Base-by-base conservation (phyloP, 2,888 invertebrate genomes). In the Volucella bombylans region DNA sequence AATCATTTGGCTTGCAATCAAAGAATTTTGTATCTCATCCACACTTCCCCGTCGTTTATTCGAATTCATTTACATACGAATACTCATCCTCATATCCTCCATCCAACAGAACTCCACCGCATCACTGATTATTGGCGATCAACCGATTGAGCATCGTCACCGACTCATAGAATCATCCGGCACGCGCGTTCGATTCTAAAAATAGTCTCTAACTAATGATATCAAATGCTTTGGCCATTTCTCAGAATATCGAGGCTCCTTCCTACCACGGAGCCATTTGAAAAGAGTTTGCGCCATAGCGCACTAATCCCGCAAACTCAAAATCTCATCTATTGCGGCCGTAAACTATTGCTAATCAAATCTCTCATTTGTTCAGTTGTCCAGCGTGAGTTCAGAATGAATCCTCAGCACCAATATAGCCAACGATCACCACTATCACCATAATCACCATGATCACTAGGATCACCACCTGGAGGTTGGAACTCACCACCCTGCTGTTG, bases 301-400 rank as follows among this genome's bases (percentile, higher is more conserved):
- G 79, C 74, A 79, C 79, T 68, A 65, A 45, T 64, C 47, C 67
- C 62, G 31, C 6, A 31, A 23, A 39, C 49, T 54, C 59, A 18
- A 52, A 31, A 69, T 47, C 59, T 59, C 79, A 61, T 76, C 80
- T 76, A 80, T 83, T 76, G 74, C 74, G 65, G 74, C 67, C 74
- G 64, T 80, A 80, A 79, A 83, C 79, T 83, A 80, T 83, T 83
- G 80, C 71, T 83, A 83, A 83, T 83, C 83, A 83, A 83, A 83
- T 83, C 83, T 80, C 83, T 83, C 83, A 83, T 83, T 83, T 83
- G 83, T 83, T 74, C 80, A 80, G 73, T 74, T 83, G 80, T 71
- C 83, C 79, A 67, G 80, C 43, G n/a, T n/a, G 47, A 8, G 54
- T 9, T 31, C 31, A 6, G 31, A 31, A 31, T 31, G 31, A 31